Evolutionary conservation across 2,888 invertebrate genomes (phyloP), one percentile per base, ranked within the genome.

Genomic region (Acleris holmiana): DNA sequence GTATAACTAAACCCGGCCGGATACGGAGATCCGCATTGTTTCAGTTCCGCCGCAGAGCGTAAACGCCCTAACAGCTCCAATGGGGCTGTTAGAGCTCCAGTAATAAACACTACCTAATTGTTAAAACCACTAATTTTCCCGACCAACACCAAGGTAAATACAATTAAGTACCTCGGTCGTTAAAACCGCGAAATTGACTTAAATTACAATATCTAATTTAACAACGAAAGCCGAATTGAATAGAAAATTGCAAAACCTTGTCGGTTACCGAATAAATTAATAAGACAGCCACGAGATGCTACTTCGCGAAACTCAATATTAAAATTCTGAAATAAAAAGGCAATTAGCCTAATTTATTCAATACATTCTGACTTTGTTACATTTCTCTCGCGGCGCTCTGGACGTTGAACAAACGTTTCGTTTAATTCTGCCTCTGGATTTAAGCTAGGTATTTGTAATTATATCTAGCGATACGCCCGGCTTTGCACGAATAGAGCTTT

Each of bases 191-290:
- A 65, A 65, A 65, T 59, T 65, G 59, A 49, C 64, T 65, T 59
- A 65, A 65, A 65, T 65, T 65, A 65, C 59, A 65, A 65, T 65
- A 65, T 44, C 59, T 59, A 65, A 65, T 65, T 59, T 55, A 56
- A 59, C 64, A 58, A 53, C 63, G 48, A 65, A 60, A 59, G 64
- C 49, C 54, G 59, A 65, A 65, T 65, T 65, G 54, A 65, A 65
- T 60, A 65, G 64, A 65, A 65, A 59, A 65, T 65, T 59, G 64
- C 59, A 65, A 65, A 65, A 65, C 64, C 64, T 59, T 65, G 64
- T 65, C 59, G 59, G 64, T 59, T 59, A 53, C 59, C 59, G 64
- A 65, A 65, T 65, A 65, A 65, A 65, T 65, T 65, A 65, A 65
- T 65, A 55, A 65, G 54, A 23, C 59, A 35, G 54, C 59, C 49